Percentiles rank a stretch among this genome's conserved stretches.
Conservation (phyloP, 2,888 invertebrate species). For the Drosophila atripex region DNA sequence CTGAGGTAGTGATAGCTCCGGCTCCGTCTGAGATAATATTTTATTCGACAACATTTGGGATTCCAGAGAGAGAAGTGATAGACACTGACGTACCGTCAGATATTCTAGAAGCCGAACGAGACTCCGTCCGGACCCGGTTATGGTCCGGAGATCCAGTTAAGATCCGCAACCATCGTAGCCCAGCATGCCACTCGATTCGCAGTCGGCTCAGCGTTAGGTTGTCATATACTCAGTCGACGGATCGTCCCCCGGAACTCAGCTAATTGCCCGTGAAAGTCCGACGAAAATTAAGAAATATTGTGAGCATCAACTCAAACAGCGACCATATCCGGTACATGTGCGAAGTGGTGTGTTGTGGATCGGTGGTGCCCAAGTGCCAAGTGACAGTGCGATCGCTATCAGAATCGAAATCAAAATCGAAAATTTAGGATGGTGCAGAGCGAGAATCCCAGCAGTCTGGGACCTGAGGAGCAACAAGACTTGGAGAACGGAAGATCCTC, state of each 20-base stretch:
- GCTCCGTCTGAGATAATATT: slow-evolving; percentile 50
- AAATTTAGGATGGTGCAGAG: slow-evolving; percentile 57
- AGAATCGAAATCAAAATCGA: slow-evolving; percentile 4
- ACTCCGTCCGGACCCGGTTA: slow-evolving; percentile 12
- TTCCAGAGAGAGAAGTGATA: slow-evolving; percentile 18
- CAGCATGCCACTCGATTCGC: slow-evolving; percentile 68
- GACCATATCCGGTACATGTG: slow-evolving; percentile 7
- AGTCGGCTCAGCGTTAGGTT: slow-evolving; percentile 64
- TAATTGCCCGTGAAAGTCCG: slow-evolving; percentile 57
- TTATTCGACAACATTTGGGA: slow-evolving; percentile 24
- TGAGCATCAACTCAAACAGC: slow-evolving; percentile 32
- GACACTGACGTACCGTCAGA: slow-evolving; percentile 4
- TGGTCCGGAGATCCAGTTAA: slow-evolving; percentile 58
- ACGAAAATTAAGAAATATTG: slow-evolving; percentile 61
- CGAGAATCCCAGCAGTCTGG: slow-evolving; percentile 35
- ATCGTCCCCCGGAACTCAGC: slow-evolving; percentile 18
- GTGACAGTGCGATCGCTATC: slow-evolving; percentile 26
- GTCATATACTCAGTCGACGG: slow-evolving; percentile 36
- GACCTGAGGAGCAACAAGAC: slow-evolving; percentile 38
- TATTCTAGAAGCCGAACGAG: background rate
- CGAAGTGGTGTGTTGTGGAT: slow-evolving; percentile 21
- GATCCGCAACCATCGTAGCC: slow-evolving; percentile 54
- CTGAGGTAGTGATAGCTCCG: slow-evolving; percentile 43
- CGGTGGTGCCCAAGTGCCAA: slow-evolving; percentile 25
- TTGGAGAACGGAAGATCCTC: slow-evolving; percentile 6